Conservation (phyloP, 2,797 vertebrate species). For the Salarias fasciatus region DNA sequence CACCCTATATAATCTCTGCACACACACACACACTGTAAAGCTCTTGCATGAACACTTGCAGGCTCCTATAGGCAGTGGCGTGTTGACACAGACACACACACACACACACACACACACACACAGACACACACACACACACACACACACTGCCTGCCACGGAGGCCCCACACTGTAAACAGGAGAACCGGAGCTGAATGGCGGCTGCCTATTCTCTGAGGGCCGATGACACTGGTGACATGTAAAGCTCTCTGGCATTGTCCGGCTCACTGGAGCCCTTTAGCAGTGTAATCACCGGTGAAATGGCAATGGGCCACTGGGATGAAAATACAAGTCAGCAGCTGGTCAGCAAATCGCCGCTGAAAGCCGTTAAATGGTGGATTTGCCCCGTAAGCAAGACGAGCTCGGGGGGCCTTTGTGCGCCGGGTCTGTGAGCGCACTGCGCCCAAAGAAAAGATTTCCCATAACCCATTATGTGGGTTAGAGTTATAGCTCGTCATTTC, state of each 20-base stretch:
- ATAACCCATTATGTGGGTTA: neutral
- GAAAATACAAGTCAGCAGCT: conserved; percentile 89
- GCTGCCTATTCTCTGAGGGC: conserved; percentile 68
- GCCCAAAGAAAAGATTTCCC: conserved; percentile 24
- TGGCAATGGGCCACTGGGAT: conserved; percentile 66
- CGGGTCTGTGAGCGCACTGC: conserved; percentile 24
- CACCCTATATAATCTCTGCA: conserved; percentile 43
- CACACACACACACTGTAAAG: neutral
- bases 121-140: conserved; percentile 10
- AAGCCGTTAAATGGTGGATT: conserved; percentile 76
- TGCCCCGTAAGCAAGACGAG: conserved; percentile 78
- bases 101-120: conserved; percentile 5
- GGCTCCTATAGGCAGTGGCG: conserved; percentile 21
- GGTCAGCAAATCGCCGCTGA: conserved; percentile 88
- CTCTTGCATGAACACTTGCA: conserved; percentile 8
- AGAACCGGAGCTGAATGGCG: conserved; percentile 58
- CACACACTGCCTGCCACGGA: neutral
- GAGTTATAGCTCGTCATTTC: neutral
- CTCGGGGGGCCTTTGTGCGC: conserved; percentile 46
- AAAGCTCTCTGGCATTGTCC: conserved; percentile 81
- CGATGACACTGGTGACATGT: conserved; percentile 76
- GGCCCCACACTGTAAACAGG: conserved; percentile 76
- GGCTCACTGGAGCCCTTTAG: conserved; percentile 67
- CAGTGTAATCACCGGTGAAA: conserved; percentile 75
- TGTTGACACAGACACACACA: conserved; percentile 22